These are phyloP conservation scores for Eilema griseolum DNA, from an alignment of 2,888 invertebrate genomes.

Conservation along the genomic window DNA sequence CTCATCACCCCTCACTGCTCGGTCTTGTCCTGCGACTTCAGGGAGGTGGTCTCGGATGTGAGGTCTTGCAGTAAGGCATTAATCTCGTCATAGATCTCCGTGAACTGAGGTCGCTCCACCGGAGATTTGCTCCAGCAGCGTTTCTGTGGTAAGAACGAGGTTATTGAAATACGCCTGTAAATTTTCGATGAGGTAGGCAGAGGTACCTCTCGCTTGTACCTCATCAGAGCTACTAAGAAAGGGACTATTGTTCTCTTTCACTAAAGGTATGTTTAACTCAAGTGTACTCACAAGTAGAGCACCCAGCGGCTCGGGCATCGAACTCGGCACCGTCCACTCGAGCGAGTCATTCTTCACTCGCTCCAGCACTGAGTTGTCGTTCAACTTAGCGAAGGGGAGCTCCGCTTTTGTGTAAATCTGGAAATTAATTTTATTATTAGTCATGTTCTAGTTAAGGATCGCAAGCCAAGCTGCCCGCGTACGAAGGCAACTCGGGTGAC, in stretches of 20 bases:
- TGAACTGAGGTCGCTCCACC: constrained; percentile 89
- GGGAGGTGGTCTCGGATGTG: constrained; percentile 65
- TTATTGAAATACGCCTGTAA: not conserved
- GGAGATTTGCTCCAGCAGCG: constrained; percentile 90
- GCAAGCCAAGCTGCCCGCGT: too few relatives aligned
- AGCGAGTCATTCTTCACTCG: constrained; percentile 89
- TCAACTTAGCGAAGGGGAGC: constrained; percentile 88
- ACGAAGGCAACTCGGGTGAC: too few relatives aligned
- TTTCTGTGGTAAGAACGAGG: constrained; percentile 68
- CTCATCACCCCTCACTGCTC: constrained; percentile 41
- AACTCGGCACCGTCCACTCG: constrained; percentile 89
- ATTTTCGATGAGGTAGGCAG: too few relatives aligned
- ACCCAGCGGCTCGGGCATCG: constrained; percentile 88
- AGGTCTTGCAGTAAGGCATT: constrained; percentile 65
- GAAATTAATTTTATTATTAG: constrained; percentile 11
- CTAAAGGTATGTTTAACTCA: not conserved
- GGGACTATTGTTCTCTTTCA: too few relatives aligned
- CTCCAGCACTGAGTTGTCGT: constrained; percentile 91
- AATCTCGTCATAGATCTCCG: constrained; percentile 83
- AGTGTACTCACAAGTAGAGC: constrained; percentile 67
- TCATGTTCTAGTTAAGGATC: too few relatives aligned
- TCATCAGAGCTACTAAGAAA: too few relatives aligned
- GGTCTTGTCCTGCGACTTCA: constrained; percentile 59
- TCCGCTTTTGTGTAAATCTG: constrained; percentile 84
- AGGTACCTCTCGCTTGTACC: too few relatives aligned